phyloP scores from a whole-genome alignment of 2,888 invertebrate genomes.

The Saturnia pavonia region DNA sequence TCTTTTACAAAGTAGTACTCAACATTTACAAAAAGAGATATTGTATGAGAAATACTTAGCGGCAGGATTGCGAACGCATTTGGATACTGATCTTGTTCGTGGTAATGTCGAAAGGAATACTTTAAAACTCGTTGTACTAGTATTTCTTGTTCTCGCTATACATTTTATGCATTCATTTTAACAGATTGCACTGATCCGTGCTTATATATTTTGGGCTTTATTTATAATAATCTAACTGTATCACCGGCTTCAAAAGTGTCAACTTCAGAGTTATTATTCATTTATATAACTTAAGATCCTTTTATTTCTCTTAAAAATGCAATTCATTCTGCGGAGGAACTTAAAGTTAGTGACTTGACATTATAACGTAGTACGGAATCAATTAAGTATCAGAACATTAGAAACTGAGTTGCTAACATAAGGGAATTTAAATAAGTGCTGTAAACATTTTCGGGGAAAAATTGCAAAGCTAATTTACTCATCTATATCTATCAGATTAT shows the following conservation, averaged over 20 bases:
- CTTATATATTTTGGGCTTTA: background rate
- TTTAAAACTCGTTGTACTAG: slow-evolving; percentile 8
- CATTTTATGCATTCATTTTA: slow-evolving; percentile 2
- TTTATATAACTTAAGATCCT: background rate
- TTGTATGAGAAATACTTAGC: background rate
- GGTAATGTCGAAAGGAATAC: slow-evolving; percentile 11
- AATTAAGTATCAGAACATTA: no score
- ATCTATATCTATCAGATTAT: no score
- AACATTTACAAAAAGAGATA: background rate
- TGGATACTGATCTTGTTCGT: slow-evolving; percentile 10
- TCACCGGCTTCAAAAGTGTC: background rate
- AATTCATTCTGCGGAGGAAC: no score
- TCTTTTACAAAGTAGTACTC: no score
- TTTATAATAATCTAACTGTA: no score
- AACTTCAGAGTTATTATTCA: background rate
- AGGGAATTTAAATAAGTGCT: no score
- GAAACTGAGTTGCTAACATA: no score
- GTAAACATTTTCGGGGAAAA: no score
- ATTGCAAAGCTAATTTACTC: no score
- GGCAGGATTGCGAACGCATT: slow-evolving; percentile 3
- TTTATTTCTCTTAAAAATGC: no score
- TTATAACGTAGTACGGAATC: no score
- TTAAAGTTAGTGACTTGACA: no score
- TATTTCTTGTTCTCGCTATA: slow-evolving; percentile 9
- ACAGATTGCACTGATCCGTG: background rate